Base-by-base conservation (phyloP, 30 jellyfish, hydroid and myxozoan genomes). In the Hydractinia echinata region DNA sequence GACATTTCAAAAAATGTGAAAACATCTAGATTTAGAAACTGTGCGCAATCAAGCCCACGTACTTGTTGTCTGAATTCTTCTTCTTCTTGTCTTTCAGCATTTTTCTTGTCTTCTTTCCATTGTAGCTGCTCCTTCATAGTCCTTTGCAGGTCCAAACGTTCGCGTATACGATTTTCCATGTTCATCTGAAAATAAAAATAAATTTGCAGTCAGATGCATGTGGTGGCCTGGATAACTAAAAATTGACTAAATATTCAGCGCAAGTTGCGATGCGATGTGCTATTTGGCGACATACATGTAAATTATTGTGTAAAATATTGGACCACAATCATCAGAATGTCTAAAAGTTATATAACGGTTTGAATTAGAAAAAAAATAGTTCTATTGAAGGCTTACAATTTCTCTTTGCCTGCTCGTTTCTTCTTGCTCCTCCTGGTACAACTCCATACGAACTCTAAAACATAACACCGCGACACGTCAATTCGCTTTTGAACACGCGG, bases 11-110 rank as follows among this genome's bases (percentile, higher is more conserved):
- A 30, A 30, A 30, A 30, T 30, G 44, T 30, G 44, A 30, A 30
- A 30, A 30, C 44, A 30, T 30, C 2, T 30, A 30, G 69, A 11
- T 58, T 58, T 58, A 16, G 3, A 58, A 58, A 16, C 2, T 58
- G 19, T 58, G 69, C 18, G 19, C 15, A 58, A 58, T 16, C 15
- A 13, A 58, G 15, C 69, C 15, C 1, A 15, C 18, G 9, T 14
- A 90, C 97, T 96, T 90, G 95, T 67, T 83, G 62, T 76, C 97
- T 74, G 85, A 90, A 90, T 9, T 85, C 95, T 51, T 90, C 97
- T 60, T 90, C 97, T 78, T 90, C 97, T 55, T 85, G 96, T 64
- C 61, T 85, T 83, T 90, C 97, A 1, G 97, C 97, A 51, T 77
- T 83, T 61, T 66, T 76, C 51, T 76, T 76, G 53, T 81, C 76